phyloP scores from a whole-genome alignment of 2,888 invertebrate genomes.

The Thymelicus lineola region DNA sequence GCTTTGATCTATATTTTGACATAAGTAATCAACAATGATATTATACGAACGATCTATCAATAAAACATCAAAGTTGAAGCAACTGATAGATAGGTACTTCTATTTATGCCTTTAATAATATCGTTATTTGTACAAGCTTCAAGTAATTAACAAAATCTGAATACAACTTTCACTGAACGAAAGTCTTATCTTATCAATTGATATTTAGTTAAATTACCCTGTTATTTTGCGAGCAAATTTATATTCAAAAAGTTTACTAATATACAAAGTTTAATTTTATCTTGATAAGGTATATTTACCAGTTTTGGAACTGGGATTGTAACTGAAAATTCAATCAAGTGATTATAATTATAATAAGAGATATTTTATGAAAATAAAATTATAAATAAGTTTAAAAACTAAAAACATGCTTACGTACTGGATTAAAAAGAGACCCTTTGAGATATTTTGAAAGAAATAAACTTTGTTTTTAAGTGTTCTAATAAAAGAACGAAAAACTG shows the following conservation, averaged over 20 bases:
- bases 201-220: conserved; percentile 22
- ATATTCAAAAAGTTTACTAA: conserved; percentile 34
- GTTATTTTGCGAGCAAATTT: conserved; percentile 23
- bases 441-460: too few relatives aligned
- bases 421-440: too few relatives aligned
- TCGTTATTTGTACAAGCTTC: conserved; percentile 4
- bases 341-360: neutral
- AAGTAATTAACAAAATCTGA: conserved; percentile 3
- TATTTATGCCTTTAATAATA: neutral
- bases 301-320: conserved; percentile 2
- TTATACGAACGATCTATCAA: neutral
- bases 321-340: conserved; percentile 14
- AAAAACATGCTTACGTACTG: too few relatives aligned
- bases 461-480: too few relatives aligned
- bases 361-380: too few relatives aligned
- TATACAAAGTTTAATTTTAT: conserved; percentile 31
- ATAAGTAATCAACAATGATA: too few relatives aligned
- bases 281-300: neutral
- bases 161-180: conserved; percentile 6
- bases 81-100: neutral
- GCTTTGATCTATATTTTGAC: conserved; percentile 2
- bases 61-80: neutral
- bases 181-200: conserved; percentile 20
- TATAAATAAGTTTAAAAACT: too few relatives aligned
- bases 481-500: too few relatives aligned